Evolutionary conservation across 2,888 invertebrate genomes (phyloP).

Genomic region (Synanthedon andrenaeformis): DNA sequence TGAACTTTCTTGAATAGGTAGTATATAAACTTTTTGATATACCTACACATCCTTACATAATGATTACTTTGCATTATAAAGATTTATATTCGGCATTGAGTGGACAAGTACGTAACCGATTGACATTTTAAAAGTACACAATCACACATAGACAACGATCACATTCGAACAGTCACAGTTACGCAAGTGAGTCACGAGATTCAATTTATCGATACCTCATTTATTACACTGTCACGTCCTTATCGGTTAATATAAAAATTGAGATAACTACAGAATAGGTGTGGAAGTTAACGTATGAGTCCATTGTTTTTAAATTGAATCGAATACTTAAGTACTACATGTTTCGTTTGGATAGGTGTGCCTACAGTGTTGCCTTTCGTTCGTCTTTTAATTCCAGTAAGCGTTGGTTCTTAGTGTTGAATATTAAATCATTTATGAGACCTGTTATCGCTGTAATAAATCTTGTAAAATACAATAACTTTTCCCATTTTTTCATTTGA

Average conservation of each 20-base stretch:
- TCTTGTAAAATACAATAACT: background rate
- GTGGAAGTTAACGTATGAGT: slow-evolving; percentile 24
- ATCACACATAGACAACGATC: background rate
- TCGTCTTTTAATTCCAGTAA: background rate
- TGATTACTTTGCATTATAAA: too few species aligned
- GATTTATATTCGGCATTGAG: too few species aligned
- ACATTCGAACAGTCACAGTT: background rate
- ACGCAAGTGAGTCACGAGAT: background rate
- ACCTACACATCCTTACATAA: too few species aligned
- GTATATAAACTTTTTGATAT: too few species aligned
- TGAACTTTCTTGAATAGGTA: too few species aligned
- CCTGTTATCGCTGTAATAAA: background rate
- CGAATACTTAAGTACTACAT: slow-evolving; percentile 4
- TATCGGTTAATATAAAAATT: slow-evolving; percentile 20
- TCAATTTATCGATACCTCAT: slow-evolving; percentile 27
- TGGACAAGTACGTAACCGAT: slow-evolving; percentile 5
- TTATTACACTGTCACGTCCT: slow-evolving; percentile 22
- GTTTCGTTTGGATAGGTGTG: background rate
- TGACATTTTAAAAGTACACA: slow-evolving; percentile 8
- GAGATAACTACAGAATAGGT: slow-evolving; percentile 21
- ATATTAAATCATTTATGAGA: background rate
- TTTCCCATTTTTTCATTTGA: too few species aligned
- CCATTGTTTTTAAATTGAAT: slow-evolving; percentile 16
- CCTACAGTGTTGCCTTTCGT: background rate
- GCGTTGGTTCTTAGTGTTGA: background rate